Conservation (phyloP, 2,113 vertebrate genomes). For the Actenoides hombroni region DNA sequence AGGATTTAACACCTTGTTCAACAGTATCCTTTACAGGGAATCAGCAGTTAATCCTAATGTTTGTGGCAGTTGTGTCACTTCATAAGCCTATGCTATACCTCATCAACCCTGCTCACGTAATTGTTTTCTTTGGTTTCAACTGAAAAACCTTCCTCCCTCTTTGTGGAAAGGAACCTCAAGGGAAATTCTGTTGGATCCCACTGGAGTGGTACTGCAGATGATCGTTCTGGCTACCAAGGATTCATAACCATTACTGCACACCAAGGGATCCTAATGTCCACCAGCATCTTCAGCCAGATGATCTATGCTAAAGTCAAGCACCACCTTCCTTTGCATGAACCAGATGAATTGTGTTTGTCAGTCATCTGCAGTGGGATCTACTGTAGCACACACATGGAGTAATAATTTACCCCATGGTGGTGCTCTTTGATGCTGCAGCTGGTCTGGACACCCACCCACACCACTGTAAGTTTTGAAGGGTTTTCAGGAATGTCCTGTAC, state of each 20-base stretch:
- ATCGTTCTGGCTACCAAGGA: not conserved
- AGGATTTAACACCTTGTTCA: not conserved
- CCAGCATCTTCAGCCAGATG: not conserved
- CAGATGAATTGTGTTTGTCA: not conserved
- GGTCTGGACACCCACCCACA: not conserved
- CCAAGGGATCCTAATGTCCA: not conserved
- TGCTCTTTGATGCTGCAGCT: not conserved
- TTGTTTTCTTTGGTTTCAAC: not conserved
- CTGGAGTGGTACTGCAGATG: not conserved
- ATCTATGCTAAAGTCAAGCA: not conserved
- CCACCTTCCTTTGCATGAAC: not conserved
- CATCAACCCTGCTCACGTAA: not conserved
- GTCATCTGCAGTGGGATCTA: not conserved
- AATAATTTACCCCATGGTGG: not conserved
- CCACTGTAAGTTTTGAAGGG: not conserved
- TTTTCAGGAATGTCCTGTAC: accelerated
- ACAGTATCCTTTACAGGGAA: not conserved
- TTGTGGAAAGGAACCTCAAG: not conserved
- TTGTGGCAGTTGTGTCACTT: not conserved
- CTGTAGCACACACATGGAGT: not conserved
- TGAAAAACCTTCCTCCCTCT: not conserved
- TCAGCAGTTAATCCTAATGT: not conserved
- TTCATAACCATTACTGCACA: accelerated
- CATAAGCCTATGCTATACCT: not conserved
- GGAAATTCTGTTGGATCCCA: not conserved